Evolutionary conservation across 2,888 invertebrate genomes (phyloP), one percentile per base, ranked within the genome.

Genomic region (Pecten maximus): DNA sequence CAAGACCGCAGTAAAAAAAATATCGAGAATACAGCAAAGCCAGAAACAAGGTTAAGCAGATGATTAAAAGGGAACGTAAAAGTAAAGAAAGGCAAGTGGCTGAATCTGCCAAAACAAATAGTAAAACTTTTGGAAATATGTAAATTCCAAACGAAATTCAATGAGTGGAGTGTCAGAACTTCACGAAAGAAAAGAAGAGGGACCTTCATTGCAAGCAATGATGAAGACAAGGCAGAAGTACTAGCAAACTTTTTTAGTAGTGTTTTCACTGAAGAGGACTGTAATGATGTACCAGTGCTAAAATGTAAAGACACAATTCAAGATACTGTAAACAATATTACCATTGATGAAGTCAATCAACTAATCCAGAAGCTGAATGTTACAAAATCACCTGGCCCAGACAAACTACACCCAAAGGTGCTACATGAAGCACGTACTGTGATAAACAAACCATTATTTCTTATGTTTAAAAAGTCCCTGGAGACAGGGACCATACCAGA

Each of bases 61-160:
- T 88, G 40, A 89, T 54, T 12, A 90, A n/a, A 40, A 89, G 40
- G 35, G 91, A 89, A n/a, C 48, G 89, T 39, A 88, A 87, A 39
- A 40, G 88, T 10, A 60, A 89, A 12, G 89, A 91, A 35, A 35
- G 74, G 35, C n/a, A 74, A 87, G 39, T 90, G 23, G 88, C 91
- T 40, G 88, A 88, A 23, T 87, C 90, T 35, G 90, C 48, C 0
- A 91, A 91, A 88, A 88, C 91, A 23, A 89, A 91, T 50, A 87
- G 54, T 48, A 91, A 90, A 88, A 87, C 28, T 91, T 91, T 44
- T 91, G 89, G 89, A 90, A 89, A 88, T 90, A 89, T 89, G 89
- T 90, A 0, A 90, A 88, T 40, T 89, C 90, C 1, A 91, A 88
- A 60, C 86, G 88, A 35, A 91, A 90, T 89, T 35, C 89, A 12